Evolutionary conservation across 2,888 invertebrate genomes (phyloP).

Genomic region (Agonopterix arenella): DNA sequence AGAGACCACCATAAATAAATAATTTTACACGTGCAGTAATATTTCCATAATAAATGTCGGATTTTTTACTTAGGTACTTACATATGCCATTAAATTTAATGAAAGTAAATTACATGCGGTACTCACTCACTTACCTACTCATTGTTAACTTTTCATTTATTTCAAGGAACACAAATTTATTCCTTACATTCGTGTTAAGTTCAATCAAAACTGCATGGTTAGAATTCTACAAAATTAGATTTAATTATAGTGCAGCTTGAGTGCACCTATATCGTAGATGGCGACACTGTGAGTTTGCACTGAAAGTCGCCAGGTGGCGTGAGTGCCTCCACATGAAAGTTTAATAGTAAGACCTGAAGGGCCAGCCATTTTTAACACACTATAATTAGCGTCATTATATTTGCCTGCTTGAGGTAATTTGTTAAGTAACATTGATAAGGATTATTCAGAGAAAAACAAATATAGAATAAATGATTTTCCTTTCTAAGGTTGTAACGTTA

Average conservation of each 20-base stretch:
- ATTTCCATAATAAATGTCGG: neutral
- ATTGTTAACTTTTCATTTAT: slow-evolving; percentile 1
- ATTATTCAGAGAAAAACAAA: no score
- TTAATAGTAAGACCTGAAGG: no score
- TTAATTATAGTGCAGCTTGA: slow-evolving; percentile 11
- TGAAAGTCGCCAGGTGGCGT: slow-evolving; percentile 30
- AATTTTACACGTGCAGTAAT: neutral
- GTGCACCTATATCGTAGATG: neutral
- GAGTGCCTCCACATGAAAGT: slow-evolving; percentile 27
- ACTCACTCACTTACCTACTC: neutral
- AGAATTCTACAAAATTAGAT: slow-evolving; percentile 5
- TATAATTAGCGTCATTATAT: no score
- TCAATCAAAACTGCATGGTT: slow-evolving; percentile 2
- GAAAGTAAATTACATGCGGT: neutral
- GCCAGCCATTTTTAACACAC: no score
- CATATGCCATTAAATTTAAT: neutral
- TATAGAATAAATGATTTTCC: no score
- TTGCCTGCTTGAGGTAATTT: no score
- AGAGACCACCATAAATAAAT: neutral
- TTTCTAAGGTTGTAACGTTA: no score
- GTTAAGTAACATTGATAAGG: no score
- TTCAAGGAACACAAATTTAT: slow-evolving; percentile 2
- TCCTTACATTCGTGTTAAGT: slow-evolving; percentile 4
- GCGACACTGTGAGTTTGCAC: neutral
- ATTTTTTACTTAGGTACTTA: neutral